Conservation (phyloP, 2,113 vertebrate species). For the Hystrix brachyura region DNA sequence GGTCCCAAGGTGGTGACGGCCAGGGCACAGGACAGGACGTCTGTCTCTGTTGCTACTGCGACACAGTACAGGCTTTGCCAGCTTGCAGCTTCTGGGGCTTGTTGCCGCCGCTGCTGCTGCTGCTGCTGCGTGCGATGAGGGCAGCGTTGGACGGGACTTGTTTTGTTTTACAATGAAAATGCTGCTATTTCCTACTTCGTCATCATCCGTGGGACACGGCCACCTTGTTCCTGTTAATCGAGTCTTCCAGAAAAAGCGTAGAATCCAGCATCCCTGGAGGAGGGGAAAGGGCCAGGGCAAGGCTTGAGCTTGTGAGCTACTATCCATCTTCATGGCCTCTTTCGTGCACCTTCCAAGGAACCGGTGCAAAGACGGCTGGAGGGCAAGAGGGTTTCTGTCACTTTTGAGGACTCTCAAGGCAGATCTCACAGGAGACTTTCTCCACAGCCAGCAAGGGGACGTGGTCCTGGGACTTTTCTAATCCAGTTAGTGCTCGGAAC, state of each 20-base stretch:
- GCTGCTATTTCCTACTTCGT: not conserved
- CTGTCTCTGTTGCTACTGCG: not conserved
- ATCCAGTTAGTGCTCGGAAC: not conserved
- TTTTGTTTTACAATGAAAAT: slow-evolving; percentile 15
- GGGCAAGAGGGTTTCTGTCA: not conserved
- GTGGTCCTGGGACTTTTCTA: not conserved
- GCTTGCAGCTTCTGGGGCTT: not conserved
- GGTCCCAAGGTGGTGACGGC: not conserved
- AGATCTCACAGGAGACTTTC: not conserved
- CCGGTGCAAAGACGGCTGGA: fast-evolving
- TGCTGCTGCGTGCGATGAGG: fast-evolving
- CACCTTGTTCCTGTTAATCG: not conserved
- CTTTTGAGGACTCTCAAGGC: not conserved
- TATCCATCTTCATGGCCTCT: not conserved
- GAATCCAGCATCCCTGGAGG: not conserved
- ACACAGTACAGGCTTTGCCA: not conserved
- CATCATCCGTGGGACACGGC: not conserved
- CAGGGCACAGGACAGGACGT: not conserved
- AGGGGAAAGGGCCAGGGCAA: not conserved
- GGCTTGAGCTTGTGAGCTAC: not conserved
- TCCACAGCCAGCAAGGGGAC: not conserved
- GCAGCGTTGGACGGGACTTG: not conserved
- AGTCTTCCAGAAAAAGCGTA: not conserved
- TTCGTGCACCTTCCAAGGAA: not conserved
- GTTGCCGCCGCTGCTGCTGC: no score